Base-by-base conservation (phyloP, 2,113 vertebrate species). In the Cyanoderma ruficeps region DNA sequence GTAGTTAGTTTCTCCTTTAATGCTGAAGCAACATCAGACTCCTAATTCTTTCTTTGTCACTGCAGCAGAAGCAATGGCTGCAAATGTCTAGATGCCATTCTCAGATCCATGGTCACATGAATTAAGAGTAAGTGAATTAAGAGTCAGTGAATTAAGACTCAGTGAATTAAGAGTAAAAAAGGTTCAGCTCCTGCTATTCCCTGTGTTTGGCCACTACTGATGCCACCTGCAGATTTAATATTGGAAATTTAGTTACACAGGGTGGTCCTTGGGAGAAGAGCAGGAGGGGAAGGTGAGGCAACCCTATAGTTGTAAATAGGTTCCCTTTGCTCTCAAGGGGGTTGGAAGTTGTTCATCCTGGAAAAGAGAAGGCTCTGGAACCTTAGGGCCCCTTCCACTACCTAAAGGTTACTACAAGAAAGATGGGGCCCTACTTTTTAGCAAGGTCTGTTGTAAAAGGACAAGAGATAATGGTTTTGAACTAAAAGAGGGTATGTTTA, bases 221-320 rank as follows among this genome's bases (percentile, higher is more conserved):
- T 60, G 28, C 61, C 14, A 71, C 42, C 17, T 78, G 44, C 28
- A 83, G n/a, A 84, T 60, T 60, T 52, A 77, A 60, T 46, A 53
- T 8, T 47, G 27, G 35, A 60, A 85, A 46, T 13, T 14, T 30
- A 24, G 25, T n/a, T 41, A 39, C 0, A 2, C 11, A 8, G 20
- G 18, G 2, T 21, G 12, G 35, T 75, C 23, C 17, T 20, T 42
- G 37, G 39, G 49, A 84, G 31, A 83, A 76, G 47, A 70, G 18
- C 2, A 3, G 28, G 44, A 65, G 28, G 31, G 13, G 31, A 78
- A 75, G 47, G 21, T 37, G 52, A 57, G 1, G 47, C 14, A 69
- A 13, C 6, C 31, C 12, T 1, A 0, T 7, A 25, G 22, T 0
- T 84, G 17, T 21, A 50, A 74, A 23, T 8, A 28, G 5, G 12